Base-by-base conservation (phyloP, 2,113 vertebrate species). In the Neofelis nebulosa region DNA sequence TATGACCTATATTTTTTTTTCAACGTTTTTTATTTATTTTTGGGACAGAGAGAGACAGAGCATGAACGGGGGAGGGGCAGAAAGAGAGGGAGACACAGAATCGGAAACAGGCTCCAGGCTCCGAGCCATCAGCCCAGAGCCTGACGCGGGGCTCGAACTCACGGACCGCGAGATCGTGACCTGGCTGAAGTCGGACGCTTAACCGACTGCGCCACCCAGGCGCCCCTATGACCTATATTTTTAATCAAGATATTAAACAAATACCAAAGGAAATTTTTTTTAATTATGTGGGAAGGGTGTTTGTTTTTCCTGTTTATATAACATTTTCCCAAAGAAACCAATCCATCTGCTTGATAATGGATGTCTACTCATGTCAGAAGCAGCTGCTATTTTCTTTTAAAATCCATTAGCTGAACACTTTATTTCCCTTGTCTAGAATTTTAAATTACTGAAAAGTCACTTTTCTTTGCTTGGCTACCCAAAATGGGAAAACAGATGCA, bases 301-400 rank as follows among this genome's bases (percentile, higher is more conserved):
- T 92, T 96, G 27, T 74, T 55, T 91, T 85, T 88, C 55, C 86
- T 95, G 45, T 69, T 89, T 55, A 79, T 48, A 74, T 73, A 55
- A 73, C n/a, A 96, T 91, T 96, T 94, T 31, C 68, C n/a, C n/a
- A 81, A 84, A 66, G 25, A 69, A 94, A 78, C 6, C 19, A 76
- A 19, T n/a, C 33, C 5, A 68, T 93, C 65, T 95, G 31, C 38
- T 95, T 78, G 66, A 27, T 4, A 68, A 38, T 52, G 41, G 19
- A 18, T 65, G 7, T 45, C 31, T 31, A 82, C 3, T 85, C 41
- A 92, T 1, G 4, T 41, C 61, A 95, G 88, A 97, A 66, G 57
- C 83, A 96, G 55, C 82, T 94, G 83, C 2, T 96, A 23, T 89
- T 94, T 84, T 80, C 76, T 80, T 65, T 7, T 78, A 91, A 88